Conservation (phyloP, 1,140 invertebrate species). For the Mercenaria mercenaria region DNA sequence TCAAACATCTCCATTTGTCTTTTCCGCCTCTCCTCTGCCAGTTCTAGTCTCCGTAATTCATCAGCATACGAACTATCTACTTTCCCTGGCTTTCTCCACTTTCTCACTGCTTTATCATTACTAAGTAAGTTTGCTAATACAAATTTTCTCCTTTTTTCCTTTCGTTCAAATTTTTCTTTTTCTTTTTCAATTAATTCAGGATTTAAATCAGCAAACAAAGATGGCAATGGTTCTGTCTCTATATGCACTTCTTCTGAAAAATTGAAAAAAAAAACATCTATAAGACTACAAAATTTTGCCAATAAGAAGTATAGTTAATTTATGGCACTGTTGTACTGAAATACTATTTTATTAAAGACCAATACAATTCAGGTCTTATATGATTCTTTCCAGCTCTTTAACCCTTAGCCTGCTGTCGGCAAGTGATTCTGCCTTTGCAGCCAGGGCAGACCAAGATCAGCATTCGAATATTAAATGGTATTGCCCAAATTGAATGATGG, state of each 20-base stretch:
- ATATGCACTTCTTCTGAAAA: neutral
- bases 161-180: conserved; percentile 42
- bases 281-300: neutral
- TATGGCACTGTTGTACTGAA: too few relatives aligned
- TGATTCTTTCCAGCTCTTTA: too few relatives aligned
- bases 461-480: too few relatives aligned
- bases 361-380: too few relatives aligned
- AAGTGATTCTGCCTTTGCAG: too few relatives aligned
- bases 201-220: conserved; percentile 25
- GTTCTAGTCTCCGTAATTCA: conserved; percentile 73
- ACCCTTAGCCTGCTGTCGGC: too few relatives aligned
- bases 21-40: conserved; percentile 78
- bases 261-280: neutral
- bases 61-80: conserved; percentile 77
- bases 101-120: neutral
- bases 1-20: conserved; percentile 76
- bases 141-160: conserved; percentile 37
- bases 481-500: too few relatives aligned
- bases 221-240: conserved; percentile 7
- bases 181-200: conserved; percentile 58
- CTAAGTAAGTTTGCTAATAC: conserved; percentile 32
- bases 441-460: too few relatives aligned
- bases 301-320: neutral
- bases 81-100: conserved; percentile 48
- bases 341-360: too few relatives aligned